A percentile compares a stretch with the other conserved stretches of the same genome.
phyloP scores from a whole-genome alignment of 2,113 vertebrate genomes.

The Osmerus eperlanus region DNA sequence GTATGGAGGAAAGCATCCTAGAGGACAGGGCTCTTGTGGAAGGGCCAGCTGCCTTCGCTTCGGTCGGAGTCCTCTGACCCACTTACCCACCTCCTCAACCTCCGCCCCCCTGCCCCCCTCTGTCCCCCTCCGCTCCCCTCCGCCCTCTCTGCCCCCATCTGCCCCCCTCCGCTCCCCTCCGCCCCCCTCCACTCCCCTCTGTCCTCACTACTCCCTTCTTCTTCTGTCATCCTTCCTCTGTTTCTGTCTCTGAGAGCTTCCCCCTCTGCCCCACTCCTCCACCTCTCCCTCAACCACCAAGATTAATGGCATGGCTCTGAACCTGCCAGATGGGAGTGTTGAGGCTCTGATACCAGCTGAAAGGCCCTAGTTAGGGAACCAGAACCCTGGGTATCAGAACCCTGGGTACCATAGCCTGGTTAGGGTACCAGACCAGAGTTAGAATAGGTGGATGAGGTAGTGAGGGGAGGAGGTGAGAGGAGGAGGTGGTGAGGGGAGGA shows the following conservation, averaged over 20 bases:
- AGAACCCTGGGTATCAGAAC: slow-evolving; percentile 53
- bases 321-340: slow-evolving; percentile 60
- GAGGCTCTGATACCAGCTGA: too few species aligned
- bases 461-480: slow-evolving; percentile 33
- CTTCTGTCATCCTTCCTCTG: neutral
- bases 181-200: neutral
- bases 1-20: neutral
- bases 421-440: slow-evolving; percentile 27
- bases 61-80: slow-evolving; percentile 74
- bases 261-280: slow-evolving; percentile 5
- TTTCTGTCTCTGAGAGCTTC: slow-evolving; percentile 1
- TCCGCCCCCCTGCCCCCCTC: slow-evolving; percentile 21
- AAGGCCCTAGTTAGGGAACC: too few species aligned
- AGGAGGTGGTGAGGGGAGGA: too few species aligned
- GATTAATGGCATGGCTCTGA: slow-evolving; percentile 71
- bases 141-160: slow-evolving; percentile 20
- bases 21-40: neutral
- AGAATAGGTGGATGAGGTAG: slow-evolving; percentile 23
- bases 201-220: too few species aligned
- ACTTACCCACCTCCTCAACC: slow-evolving; percentile 64
- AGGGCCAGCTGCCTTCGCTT: slow-evolving; percentile 70
- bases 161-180: slow-evolving; percentile 15
- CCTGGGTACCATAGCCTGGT: slow-evolving; percentile 39
- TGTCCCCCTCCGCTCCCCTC: slow-evolving; percentile 35
- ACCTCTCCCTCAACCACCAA: slow-evolving; percentile 39